Percentiles rank a stretch among this genome's conserved stretches.
Conservation (phyloP, 2,797 vertebrate genomes). For the Antrozous pallidus region DNA sequence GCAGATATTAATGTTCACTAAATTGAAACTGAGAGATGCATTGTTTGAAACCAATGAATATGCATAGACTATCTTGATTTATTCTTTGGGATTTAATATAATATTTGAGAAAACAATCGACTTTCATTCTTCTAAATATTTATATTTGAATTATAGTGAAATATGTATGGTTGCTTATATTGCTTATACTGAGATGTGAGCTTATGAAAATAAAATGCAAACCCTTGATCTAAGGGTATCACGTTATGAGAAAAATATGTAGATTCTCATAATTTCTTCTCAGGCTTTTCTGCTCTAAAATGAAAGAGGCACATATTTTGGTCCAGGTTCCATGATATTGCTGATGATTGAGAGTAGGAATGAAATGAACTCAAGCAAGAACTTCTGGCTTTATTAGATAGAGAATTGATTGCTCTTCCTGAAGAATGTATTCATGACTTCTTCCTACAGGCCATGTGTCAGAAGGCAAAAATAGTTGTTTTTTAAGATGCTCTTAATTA, state of each 20-base stretch:
- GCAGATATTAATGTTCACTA: conserved; percentile 56
- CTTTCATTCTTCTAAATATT: conserved; percentile 56
- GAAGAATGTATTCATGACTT: background rate
- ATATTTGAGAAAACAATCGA: conserved; percentile 50
- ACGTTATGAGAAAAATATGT: background rate
- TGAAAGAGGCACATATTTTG: background rate
- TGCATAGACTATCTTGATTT: conserved; percentile 38
- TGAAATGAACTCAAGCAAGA: background rate
- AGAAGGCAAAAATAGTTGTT: background rate
- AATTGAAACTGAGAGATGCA: conserved; percentile 31
- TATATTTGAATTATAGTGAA: conserved; percentile 49
- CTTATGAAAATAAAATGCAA: background rate
- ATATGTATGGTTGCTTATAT: background rate
- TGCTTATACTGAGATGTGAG: background rate
- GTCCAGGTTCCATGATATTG: background rate
- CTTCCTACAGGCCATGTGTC: background rate
- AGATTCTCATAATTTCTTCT: background rate
- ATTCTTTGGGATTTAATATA: conserved; percentile 34
- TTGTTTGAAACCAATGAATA: conserved; percentile 57
- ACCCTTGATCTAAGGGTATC: background rate
- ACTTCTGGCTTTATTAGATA: background rate
- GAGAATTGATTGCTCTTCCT: background rate
- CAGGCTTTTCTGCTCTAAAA: background rate
- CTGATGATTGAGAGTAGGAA: background rate
- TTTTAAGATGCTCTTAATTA: background rate